Percentiles rank a stretch among this genome's conserved stretches.
Evolutionary conservation across 2,888 invertebrate species (phyloP).

Genomic region (Oscheius sp.): DNA sequence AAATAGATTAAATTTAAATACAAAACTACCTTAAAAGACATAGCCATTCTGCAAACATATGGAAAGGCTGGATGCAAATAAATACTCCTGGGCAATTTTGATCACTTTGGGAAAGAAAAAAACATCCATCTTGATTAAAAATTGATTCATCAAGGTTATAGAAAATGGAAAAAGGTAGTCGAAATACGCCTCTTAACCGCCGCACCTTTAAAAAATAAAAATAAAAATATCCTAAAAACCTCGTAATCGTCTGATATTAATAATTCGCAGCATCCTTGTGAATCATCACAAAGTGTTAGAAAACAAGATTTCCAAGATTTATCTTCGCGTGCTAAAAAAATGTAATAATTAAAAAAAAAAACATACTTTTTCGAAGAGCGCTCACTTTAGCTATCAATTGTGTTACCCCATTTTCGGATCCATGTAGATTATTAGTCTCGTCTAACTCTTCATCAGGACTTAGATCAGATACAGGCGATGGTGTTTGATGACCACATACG

Average conservation of each 20-base stretch:
- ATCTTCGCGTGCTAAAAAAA: conserved; percentile 47
- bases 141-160: conserved; percentile 50
- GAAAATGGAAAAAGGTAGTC: conserved; percentile 42
- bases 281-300: conserved; percentile 30
- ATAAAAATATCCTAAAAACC: conserved; percentile 1
- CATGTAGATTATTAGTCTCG: too few relatives aligned
- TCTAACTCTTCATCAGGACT: too few relatives aligned
- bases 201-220: neutral
- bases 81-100: neutral
- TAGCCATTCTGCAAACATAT: conserved; percentile 14
- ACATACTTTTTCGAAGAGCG: conserved; percentile 24
- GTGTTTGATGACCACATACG: too few relatives aligned
- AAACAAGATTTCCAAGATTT: conserved; percentile 49
- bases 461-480: too few relatives aligned
- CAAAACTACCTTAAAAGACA: neutral
- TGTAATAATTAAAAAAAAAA: neutral
- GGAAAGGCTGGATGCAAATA: conserved; percentile 22
- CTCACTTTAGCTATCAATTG: too few relatives aligned
- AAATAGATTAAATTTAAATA: neutral
- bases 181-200: conserved; percentile 2
- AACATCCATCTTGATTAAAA: conserved; percentile 42
- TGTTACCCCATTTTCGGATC: too few relatives aligned
- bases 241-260: conserved; percentile 3
- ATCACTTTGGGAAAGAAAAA: conserved; percentile 39
- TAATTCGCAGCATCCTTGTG: conserved; percentile 16